These are phyloP conservation scores for Drosophila sechellia DNA, from an alignment of 1,140 invertebrate species.

Conservation along the genomic window DNA sequence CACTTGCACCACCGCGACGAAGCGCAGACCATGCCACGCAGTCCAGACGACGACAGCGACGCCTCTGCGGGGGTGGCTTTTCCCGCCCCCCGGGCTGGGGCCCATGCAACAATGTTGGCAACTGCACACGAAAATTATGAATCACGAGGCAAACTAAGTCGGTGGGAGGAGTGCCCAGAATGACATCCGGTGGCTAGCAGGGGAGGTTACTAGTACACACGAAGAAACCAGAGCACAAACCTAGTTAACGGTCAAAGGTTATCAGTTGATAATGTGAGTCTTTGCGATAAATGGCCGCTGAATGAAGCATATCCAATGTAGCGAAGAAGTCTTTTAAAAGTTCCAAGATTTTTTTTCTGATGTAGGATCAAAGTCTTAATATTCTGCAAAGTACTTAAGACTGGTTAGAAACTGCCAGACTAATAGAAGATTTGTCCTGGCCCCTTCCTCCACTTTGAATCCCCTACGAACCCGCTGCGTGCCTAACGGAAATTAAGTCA, in stretches of 20 bases:
- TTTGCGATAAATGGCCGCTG: too few species aligned
- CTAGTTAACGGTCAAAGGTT: not conserved
- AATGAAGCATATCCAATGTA: too few species aligned
- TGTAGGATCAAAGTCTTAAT: not conserved
- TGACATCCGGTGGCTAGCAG: slow-evolving; percentile 65
- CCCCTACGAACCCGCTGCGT: slow-evolving; percentile 36
- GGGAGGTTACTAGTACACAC: slow-evolving; percentile 24
- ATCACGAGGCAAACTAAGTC: slow-evolving; percentile 50
- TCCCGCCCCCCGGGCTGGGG: slow-evolving; percentile 22
- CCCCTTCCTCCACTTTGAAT: not conserved
- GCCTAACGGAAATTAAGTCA: slow-evolving; percentile 78
- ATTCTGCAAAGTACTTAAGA: slow-evolving; percentile 37
- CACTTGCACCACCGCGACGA: slow-evolving; percentile 23
- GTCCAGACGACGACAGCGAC: slow-evolving; percentile 31
- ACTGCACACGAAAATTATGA: slow-evolving; percentile 69
- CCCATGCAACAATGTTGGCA: slow-evolving; percentile 58
- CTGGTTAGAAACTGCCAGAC: slow-evolving; percentile 43
- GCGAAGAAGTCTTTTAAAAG: not conserved
- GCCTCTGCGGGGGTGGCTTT: slow-evolving; percentile 62
- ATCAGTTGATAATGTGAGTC: not conserved
- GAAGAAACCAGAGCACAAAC: not conserved
- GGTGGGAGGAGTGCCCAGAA: slow-evolving; percentile 26
- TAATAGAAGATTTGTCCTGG: slow-evolving; percentile 7
- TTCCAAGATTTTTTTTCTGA: not conserved
- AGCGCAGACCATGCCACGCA: slow-evolving; percentile 27